phyloP scores from a whole-genome alignment of 2,797 vertebrate species.

The Epinephelus awoara region DNA sequence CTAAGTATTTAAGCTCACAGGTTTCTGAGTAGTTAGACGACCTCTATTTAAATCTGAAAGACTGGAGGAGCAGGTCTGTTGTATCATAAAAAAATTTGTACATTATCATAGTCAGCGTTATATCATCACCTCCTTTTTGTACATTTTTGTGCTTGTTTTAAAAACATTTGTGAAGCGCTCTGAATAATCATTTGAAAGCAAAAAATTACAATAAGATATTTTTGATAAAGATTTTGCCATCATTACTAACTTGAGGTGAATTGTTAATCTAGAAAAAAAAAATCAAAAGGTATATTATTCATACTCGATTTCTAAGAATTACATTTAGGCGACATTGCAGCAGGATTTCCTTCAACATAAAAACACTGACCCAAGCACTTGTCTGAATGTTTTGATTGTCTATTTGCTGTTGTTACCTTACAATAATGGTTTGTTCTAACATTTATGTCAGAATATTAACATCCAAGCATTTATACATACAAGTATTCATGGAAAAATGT shows the following conservation, averaged over 20 bases:
- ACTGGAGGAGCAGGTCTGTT: not conserved
- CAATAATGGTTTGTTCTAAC: conserved; percentile 40
- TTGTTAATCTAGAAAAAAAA: conserved; percentile 1
- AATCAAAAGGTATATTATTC: conserved; percentile 18
- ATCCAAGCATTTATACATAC: conserved; percentile 29
- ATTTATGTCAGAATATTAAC: conserved; percentile 38
- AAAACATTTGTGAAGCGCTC: conserved; percentile 8
- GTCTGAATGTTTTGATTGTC: conserved; percentile 43
- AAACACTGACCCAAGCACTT: conserved; percentile 30
- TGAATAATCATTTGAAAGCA: conserved; percentile 31
- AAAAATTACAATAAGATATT: conserved; percentile 51
- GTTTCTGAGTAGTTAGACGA: conserved; percentile 1
- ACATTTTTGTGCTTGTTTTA: conserved; percentile 31
- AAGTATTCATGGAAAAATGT: conserved; percentile 35
- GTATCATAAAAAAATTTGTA: conserved; percentile 27
- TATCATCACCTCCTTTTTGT: conserved; percentile 24
- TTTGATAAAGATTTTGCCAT: conserved; percentile 71
- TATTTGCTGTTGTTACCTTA: conserved; percentile 50
- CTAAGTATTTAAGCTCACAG: conserved; percentile 23
- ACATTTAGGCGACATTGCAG: conserved; percentile 8
- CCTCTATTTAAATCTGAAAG: conserved; percentile 5
- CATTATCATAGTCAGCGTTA: conserved; percentile 22
- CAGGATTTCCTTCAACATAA: not conserved
- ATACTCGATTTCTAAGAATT: conserved; percentile 32
- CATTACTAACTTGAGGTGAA: conserved; percentile 23